A percentile compares a stretch with the other conserved stretches of the same genome.
phyloP scores from a whole-genome alignment of 2,797 vertebrate species.

The Coracias cyanogaster region DNA sequence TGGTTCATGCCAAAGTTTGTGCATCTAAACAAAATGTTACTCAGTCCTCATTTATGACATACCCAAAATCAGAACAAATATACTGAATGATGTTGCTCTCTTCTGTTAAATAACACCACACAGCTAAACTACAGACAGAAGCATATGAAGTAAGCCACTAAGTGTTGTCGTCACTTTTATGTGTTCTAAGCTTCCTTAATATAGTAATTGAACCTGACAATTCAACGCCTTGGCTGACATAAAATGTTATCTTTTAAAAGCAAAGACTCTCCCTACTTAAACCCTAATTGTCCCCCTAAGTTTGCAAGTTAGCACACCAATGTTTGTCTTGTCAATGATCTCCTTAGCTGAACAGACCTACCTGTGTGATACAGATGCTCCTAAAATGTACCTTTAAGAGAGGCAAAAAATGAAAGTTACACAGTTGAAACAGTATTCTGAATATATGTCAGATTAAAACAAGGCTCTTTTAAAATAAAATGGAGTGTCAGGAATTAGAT shows the following conservation, averaged over 20 bases:
- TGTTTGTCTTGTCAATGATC: neutral
- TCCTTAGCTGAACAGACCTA: neutral
- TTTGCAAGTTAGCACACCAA: neutral
- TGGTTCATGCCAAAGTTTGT: neutral
- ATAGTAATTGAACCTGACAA: neutral
- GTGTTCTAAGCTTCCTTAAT: neutral
- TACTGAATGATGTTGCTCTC: neutral
- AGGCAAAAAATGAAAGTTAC: fast-evolving
- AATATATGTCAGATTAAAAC: neutral
- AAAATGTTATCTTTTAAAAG: neutral
- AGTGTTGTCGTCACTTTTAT: neutral
- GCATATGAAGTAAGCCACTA: neutral
- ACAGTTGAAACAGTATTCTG: neutral
- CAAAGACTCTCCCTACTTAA: fast-evolving
- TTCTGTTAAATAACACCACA: neutral
- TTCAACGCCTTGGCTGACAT: neutral
- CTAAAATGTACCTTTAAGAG: neutral
- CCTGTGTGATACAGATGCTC: neutral
- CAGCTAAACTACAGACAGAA: neutral
- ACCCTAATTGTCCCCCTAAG: neutral
- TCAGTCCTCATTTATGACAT: neutral
- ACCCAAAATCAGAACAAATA: neutral
- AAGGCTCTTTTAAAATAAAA: neutral
- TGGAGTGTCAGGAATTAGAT: neutral
- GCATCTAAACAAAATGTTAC: neutral